Evolutionary conservation across 2,113 vertebrate genomes (phyloP).

Genomic region (Caranx melampygus): DNA sequence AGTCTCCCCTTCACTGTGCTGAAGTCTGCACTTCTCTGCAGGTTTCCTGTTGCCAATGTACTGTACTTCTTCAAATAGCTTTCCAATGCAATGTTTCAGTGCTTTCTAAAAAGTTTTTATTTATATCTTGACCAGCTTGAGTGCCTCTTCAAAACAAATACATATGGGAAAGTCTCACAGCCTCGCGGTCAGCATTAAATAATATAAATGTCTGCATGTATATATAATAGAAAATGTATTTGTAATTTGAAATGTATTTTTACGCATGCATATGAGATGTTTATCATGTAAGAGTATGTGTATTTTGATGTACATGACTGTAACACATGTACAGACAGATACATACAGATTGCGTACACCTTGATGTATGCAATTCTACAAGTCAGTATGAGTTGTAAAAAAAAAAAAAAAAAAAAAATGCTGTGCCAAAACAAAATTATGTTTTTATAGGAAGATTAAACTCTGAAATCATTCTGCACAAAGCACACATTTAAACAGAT

Average conservation of each 20-base stretch:
- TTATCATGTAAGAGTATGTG: background rate
- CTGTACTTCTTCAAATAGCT: conserved; percentile 31
- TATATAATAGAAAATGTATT: background rate
- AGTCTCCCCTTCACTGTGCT: conserved; percentile 47
- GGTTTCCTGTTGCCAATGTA: conserved; percentile 58
- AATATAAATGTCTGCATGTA: background rate
- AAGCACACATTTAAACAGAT: no score
- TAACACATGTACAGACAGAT: no score
- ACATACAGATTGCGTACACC: no score
- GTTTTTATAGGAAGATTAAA: no score
- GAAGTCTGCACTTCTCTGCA: conserved; percentile 49
- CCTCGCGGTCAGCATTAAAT: background rate
- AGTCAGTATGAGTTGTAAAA: no score
- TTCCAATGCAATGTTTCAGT: background rate
- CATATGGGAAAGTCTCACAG: background rate
- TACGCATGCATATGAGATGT: no score
- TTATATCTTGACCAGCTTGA: background rate
- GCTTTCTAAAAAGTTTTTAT: background rate
- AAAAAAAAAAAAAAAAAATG: no score
- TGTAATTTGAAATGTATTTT: no score
- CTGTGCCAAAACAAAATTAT: no score
- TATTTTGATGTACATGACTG: background rate
- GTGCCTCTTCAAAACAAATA: background rate
- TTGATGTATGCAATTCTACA: no score
- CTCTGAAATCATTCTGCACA: no score